These are phyloP conservation scores for Adelognathus sp. DNA, from an alignment of 2,888 invertebrate species.

Conservation along the genomic window DNA sequence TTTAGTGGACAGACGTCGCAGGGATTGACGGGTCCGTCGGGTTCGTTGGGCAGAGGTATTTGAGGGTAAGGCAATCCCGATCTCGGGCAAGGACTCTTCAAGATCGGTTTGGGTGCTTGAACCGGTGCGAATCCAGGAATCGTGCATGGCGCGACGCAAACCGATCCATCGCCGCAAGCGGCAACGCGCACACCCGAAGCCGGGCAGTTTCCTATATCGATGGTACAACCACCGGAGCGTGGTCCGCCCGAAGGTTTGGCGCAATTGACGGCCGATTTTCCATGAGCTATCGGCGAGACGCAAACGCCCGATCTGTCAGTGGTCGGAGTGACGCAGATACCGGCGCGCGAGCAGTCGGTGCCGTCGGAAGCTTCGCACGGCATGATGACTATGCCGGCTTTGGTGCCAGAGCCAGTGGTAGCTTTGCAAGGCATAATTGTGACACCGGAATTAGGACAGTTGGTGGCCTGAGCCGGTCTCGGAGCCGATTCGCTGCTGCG, in stretches of 20 bases:
- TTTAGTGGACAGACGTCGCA: slow-evolving; percentile 62
- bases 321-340: slow-evolving; percentile 75
- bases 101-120: slow-evolving; percentile 68
- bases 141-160: slow-evolving; percentile 70
- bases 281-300: slow-evolving; percentile 71
- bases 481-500: slow-evolving; percentile 31
- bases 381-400: slow-evolving; percentile 76
- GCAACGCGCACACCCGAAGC: slow-evolving; percentile 72
- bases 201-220: slow-evolving; percentile 68
- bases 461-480: slow-evolving; percentile 16
- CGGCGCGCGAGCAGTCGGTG: slow-evolving; percentile 67
- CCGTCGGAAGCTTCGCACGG: slow-evolving; percentile 74
- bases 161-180: slow-evolving; percentile 71
- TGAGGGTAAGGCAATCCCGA: slow-evolving; percentile 76
- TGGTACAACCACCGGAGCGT: slow-evolving; percentile 69
- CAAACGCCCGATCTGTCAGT: slow-evolving; percentile 74
- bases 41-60: slow-evolving; percentile 74
- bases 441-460: slow-evolving; percentile 75
- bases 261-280: slow-evolving; percentile 49
- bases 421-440: slow-evolving; percentile 76
- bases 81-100: slow-evolving; percentile 64
- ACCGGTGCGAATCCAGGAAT: slow-evolving; percentile 69
- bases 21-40: slow-evolving; percentile 55
- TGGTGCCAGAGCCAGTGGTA: slow-evolving; percentile 69
- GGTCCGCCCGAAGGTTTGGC: slow-evolving; percentile 63